Base-by-base conservation (phyloP, 2,797 vertebrate species). In the Cossypha dichroa region DNA sequence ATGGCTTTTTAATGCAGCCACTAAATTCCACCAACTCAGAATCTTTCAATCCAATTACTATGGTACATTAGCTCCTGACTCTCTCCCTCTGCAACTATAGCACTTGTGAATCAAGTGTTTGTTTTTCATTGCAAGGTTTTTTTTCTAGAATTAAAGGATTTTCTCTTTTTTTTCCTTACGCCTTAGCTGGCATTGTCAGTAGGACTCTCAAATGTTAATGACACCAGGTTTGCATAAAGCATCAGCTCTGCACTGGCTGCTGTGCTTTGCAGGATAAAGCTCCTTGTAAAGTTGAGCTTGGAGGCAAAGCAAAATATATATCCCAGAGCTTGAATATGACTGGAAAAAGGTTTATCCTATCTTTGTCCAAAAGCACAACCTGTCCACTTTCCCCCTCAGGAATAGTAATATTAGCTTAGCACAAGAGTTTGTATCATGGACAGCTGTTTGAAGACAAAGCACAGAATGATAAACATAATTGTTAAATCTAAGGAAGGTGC, bases 21-120 rank as follows among this genome's bases (percentile, higher is more conserved):
- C 85, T 96, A 73, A 97, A 97, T 97, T 96, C 95, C 86, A 93
- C 88, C 93, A 93, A 88, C 94, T 90, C 66, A 6, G 86, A 95
- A 96, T 94, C 95, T 91, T 94, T 94, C 94, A 97, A 89, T 97
- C 95, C 97, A 93, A 94, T 97, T 97, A 94, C 91, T 95, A 88
- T 60, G 85, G 95, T 93, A 96, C 96, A 97, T 97, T 96, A 97
- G 89, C 95, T 94, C 96, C 91, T 94, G 85, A 96, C 94, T 96
- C 70, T 80, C 54, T 93, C 83, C 55, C 46, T 95, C 76, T 92
- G 67, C 80, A 95, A 8, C 85, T 93, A 45, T 15, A 88, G 88
- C 82, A 75, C 82, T 94, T 90, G 74, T 92, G 90, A 97, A 93
- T 94, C 87, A 69, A 93, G 91, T 96, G 91, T 94, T 97, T 92